Evolutionary conservation across 1,140 invertebrate species (phyloP).

Genomic region (Daktulosphaira vitifoliae): DNA sequence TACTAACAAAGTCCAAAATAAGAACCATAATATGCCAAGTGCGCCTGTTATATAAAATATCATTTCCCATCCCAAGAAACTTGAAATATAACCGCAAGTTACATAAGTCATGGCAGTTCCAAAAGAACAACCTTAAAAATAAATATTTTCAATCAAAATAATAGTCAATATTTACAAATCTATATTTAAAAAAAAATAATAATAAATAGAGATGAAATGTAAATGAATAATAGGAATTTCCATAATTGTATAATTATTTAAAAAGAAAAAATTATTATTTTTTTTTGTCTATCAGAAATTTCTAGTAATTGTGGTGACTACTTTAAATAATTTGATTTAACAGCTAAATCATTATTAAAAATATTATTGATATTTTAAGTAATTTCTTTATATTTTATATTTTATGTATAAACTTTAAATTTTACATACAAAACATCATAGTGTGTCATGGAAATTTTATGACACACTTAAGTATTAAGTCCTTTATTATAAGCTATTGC

Average conservation of each 20-base stretch:
- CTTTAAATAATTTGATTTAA: too few species aligned
- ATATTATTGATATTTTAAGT: too few species aligned
- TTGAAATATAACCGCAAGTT: conserved; percentile 57
- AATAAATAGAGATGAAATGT: background rate
- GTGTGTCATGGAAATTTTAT: too few species aligned
- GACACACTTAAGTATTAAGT: too few species aligned
- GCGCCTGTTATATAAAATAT: conserved; percentile 63
- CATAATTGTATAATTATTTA: background rate
- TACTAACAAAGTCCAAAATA: conserved; percentile 63
- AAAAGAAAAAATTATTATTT: too few species aligned
- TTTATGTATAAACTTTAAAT: too few species aligned
- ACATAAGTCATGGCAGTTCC: conserved; percentile 62
- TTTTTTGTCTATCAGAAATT: too few species aligned
- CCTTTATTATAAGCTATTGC: too few species aligned
- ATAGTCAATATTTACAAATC: background rate
- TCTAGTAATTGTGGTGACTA: too few species aligned
- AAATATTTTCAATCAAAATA: background rate
- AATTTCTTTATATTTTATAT: too few species aligned
- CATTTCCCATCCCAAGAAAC: conserved; percentile 59
- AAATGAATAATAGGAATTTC: background rate
- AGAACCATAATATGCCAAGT: conserved; percentile 65
- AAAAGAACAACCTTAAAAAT: conserved; percentile 49
- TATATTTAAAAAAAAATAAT: background rate
- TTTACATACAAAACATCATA: too few species aligned
- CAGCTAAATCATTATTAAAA: too few species aligned